Conservation (phyloP, 2,888 invertebrate species). For the Epistrophe grossulariae region DNA sequence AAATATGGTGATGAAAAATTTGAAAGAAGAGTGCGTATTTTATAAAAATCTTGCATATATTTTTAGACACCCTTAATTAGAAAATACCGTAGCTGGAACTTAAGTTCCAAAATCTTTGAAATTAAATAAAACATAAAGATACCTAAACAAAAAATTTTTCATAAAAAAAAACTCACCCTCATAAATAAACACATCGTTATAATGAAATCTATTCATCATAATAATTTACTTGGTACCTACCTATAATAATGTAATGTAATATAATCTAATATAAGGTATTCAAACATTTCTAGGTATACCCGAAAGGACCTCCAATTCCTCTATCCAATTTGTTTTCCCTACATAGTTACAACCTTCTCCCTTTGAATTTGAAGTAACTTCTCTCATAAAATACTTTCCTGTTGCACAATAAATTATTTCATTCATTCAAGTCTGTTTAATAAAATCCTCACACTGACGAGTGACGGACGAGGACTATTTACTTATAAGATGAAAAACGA, state of each 20-base stretch:
- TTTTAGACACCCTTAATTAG: no score
- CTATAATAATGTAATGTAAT: not conserved
- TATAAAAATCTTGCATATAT: no score
- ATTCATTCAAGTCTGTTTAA: conserved; percentile 49
- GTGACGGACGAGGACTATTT: not conserved
- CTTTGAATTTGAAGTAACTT: not conserved
- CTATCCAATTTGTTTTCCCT: not conserved
- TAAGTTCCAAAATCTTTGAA: no score
- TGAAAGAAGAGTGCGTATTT: no score
- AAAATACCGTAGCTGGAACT: no score
- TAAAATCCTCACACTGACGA: conserved; percentile 21
- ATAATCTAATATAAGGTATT: conserved; percentile 6
- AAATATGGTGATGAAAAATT: no score
- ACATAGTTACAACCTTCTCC: not conserved
- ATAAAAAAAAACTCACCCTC: not conserved
- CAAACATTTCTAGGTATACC: not conserved
- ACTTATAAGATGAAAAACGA: not conserved
- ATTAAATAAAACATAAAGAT: no score
- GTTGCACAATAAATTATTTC: conserved; percentile 32
- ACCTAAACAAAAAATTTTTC: not conserved
- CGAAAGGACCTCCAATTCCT: not conserved
- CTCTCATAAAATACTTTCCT: conserved; percentile 24
- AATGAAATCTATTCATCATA: conserved; percentile 6
- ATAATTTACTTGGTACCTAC: not conserved
- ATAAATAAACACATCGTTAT: conserved; percentile 1